Conservation (phyloP, 2,797 vertebrate species). For the Lemur catta region DNA sequence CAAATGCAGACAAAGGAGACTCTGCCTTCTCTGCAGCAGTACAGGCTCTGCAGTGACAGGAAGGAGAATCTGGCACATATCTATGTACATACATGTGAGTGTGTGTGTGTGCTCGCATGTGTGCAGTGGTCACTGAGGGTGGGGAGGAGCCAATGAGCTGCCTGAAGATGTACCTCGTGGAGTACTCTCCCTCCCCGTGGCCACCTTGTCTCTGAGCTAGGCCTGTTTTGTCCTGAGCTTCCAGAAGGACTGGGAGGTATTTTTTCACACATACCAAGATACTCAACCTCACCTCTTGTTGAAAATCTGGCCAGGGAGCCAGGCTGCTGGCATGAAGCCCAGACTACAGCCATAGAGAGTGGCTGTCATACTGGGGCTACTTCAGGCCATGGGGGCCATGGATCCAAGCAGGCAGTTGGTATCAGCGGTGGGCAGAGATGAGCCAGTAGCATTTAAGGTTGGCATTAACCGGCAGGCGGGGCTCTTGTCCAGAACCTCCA, state of each 20-base stretch:
- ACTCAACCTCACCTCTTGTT: slow-evolving; percentile 33
- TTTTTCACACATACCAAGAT: slow-evolving; percentile 38
- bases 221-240: slow-evolving; percentile 2
- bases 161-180: not conserved
- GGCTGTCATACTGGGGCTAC: slow-evolving; percentile 32
- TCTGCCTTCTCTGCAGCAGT: slow-evolving; percentile 3
- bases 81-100: accelerated
- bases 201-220: slow-evolving; percentile 41
- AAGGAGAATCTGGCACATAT: not conserved
- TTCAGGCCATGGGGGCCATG: not conserved
- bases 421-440: not conserved
- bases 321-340: slow-evolving; percentile 29
- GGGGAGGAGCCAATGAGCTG: not conserved
- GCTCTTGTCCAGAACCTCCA: not conserved
- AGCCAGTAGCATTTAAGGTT: slow-evolving; percentile 29
- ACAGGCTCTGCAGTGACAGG: slow-evolving; percentile 20
- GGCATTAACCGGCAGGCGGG: not conserved
- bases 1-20: slow-evolving; percentile 1
- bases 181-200: not conserved
- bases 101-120: not conserved
- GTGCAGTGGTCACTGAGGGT: not conserved
- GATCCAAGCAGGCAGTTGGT: slow-evolving; percentile 11
- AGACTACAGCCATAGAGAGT: not conserved
- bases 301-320: slow-evolving; percentile 37
- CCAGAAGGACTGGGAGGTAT: not conserved